Evolutionary conservation across 2,113 vertebrate genomes (phyloP).

Genomic region (Nerophis lumbriciformis): DNA sequence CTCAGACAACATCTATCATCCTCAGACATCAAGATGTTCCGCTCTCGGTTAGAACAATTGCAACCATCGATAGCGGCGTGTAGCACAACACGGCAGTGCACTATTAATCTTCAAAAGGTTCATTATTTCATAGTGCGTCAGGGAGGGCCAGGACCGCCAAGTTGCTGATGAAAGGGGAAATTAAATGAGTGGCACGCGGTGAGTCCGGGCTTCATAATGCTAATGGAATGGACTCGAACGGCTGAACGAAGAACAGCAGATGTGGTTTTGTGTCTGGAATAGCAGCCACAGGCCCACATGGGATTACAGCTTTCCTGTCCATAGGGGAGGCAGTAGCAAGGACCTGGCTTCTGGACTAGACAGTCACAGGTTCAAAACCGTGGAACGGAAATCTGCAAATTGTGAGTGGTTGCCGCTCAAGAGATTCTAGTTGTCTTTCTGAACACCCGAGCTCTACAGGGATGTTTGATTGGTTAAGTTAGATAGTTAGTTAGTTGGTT

Average conservation of each 20-base stretch:
- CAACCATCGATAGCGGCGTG: slow-evolving; percentile 31
- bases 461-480: too few species aligned
- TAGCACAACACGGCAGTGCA: slow-evolving; percentile 20
- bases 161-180: slow-evolving; percentile 51
- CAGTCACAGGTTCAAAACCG: neutral
- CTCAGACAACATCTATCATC: slow-evolving; percentile 28
- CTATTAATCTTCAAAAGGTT: slow-evolving; percentile 64
- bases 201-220: slow-evolving; percentile 56
- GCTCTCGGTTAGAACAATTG: slow-evolving; percentile 8
- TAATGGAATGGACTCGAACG: slow-evolving; percentile 62
- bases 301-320: slow-evolving; percentile 5
- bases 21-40: slow-evolving; percentile 18
- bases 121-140: slow-evolving; percentile 51
- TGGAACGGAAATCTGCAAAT: neutral
- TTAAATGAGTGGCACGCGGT: slow-evolving; percentile 48
- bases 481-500: too few species aligned
- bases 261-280: slow-evolving; percentile 53
- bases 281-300: neutral
- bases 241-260: slow-evolving; percentile 34
- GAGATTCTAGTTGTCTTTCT: neutral
- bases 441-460: neutral
- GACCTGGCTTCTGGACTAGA: slow-evolving; percentile 1
- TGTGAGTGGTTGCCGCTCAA: neutral
- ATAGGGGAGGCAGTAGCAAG: neutral
- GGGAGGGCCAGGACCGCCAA: slow-evolving; percentile 38